phyloP scores from a whole-genome alignment of 1,140 invertebrate species.

The Lerema accius region DNA sequence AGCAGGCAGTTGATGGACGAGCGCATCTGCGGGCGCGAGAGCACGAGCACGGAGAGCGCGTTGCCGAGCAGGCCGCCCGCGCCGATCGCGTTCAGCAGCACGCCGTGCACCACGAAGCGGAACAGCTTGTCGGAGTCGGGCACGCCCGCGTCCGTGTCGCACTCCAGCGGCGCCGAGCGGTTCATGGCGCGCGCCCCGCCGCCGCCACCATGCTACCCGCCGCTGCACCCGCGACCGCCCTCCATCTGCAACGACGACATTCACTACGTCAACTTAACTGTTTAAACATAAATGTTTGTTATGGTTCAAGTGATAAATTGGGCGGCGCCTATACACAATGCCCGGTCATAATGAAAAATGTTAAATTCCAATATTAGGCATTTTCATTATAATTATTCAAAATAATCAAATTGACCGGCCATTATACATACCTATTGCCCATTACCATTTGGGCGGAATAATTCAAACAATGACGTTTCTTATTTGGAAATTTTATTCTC shows the following conservation, averaged over 20 bases:
- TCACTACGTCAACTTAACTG: too few relatives aligned
- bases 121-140: slow-evolving; percentile 82
- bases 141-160: slow-evolving; percentile 77
- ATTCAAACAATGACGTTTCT: too few relatives aligned
- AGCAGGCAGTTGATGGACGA: slow-evolving; percentile 97
- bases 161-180: slow-evolving; percentile 57
- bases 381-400: too few relatives aligned
- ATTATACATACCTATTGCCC: too few relatives aligned
- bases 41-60: slow-evolving; percentile 93
- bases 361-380: too few relatives aligned
- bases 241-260: slow-evolving; percentile 40
- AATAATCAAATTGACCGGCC: too few relatives aligned
- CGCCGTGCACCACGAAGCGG: slow-evolving; percentile 92
- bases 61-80: slow-evolving; percentile 95
- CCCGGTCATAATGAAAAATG: too few relatives aligned
- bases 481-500: too few relatives aligned
- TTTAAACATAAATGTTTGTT: not conserved
- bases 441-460: too few relatives aligned
- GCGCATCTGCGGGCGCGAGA: slow-evolving; percentile 95
- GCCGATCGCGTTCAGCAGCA: slow-evolving; percentile 92
- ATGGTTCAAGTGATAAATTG: too few relatives aligned
- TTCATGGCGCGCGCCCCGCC: slow-evolving; percentile 53
- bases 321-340: too few relatives aligned
- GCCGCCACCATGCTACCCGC: slow-evolving; percentile 36
- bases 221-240: not conserved